Evolutionary conservation across 2,113 vertebrate genomes (phyloP).

Genomic region (Jacana jacana): DNA sequence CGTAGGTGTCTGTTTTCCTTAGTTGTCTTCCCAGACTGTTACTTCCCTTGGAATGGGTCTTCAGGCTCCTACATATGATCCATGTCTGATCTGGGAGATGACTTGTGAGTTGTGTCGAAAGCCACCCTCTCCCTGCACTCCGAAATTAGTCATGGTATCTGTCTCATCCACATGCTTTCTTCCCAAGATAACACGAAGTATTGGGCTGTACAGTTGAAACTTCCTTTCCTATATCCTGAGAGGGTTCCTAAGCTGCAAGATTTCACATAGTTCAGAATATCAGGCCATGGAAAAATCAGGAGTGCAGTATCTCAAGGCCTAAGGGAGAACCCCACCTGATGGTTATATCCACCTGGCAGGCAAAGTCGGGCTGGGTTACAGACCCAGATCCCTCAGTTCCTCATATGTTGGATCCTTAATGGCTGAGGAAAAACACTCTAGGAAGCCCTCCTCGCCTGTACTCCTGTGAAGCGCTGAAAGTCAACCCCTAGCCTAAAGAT

Average conservation of each 20-base stretch:
- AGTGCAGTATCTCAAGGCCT: not conserved
- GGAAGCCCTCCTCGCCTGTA: not conserved
- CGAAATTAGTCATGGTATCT: not conserved
- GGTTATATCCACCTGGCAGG: not conserved
- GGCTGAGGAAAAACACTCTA: not conserved
- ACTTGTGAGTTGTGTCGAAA: not conserved
- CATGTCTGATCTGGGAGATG: rapidly evolving
- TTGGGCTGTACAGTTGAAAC: not conserved
- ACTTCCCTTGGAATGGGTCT: not conserved
- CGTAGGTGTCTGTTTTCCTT: not conserved
- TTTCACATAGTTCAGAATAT: not conserved
- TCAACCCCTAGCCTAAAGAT: not conserved
- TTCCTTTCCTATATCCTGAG: not conserved
- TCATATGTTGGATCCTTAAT: not conserved
- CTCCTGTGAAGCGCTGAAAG: not conserved
- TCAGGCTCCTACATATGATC: not conserved
- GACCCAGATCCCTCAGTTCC: not conserved
- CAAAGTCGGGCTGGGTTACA: not conserved
- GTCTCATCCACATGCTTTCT: not conserved
- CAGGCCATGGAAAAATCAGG: too few relatives aligned
- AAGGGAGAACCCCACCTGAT: not conserved
- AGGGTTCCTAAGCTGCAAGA: not conserved
- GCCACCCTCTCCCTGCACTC: not conserved
- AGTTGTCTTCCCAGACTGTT: not conserved
- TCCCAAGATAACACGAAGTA: not conserved